These are phyloP conservation scores for Sebastes matsubarae DNA, from an alignment of 2,797 vertebrate species.

Conservation along the genomic window DNA sequence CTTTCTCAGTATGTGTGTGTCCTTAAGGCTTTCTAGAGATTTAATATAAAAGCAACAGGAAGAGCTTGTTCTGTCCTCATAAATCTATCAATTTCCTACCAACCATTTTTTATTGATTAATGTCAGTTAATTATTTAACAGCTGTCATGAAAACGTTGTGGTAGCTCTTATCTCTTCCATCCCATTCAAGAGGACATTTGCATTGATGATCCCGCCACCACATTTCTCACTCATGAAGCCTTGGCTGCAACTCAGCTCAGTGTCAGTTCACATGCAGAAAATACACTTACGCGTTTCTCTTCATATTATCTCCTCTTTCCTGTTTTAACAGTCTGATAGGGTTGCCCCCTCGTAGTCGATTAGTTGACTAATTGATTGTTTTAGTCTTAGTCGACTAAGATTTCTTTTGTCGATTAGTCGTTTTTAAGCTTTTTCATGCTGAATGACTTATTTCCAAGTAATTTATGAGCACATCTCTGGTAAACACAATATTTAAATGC, in stretches of 20 bases:
- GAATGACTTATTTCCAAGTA: no score
- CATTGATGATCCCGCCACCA: background rate
- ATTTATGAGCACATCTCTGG: no score
- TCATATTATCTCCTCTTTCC: background rate
- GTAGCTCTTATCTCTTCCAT: background rate
- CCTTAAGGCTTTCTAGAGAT: background rate
- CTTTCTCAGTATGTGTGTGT: background rate
- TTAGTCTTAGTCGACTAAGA: no score
- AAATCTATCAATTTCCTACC: background rate
- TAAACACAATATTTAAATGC: no score
- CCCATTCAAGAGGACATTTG: background rate
- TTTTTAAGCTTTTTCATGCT: no score
- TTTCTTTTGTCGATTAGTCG: no score
- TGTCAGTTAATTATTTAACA: background rate
- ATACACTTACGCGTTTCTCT: background rate
- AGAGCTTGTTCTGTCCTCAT: background rate
- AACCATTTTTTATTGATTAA: background rate
- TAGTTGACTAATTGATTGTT: fast-evolving
- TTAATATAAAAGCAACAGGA: background rate
- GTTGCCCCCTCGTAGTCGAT: no score
- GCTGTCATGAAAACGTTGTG: background rate
- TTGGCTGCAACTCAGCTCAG: conserved; percentile 81
- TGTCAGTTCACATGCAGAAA: conserved; percentile 45
- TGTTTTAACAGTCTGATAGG: background rate
- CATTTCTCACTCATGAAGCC: conserved; percentile 16